Evolutionary conservation across 2,888 invertebrate species (phyloP).

Genomic region (Carabus problematicus): DNA sequence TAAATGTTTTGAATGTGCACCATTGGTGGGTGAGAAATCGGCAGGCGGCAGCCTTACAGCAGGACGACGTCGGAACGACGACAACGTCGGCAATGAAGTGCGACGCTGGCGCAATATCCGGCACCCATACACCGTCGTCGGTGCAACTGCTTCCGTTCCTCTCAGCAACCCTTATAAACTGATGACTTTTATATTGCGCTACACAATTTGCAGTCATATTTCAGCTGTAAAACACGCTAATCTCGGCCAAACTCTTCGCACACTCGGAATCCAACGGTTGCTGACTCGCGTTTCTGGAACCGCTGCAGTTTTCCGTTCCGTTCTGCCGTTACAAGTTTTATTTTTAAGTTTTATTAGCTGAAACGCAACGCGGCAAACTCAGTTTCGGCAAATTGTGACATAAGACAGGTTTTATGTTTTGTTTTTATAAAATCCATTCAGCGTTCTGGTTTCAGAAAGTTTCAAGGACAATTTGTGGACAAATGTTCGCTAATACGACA

Average conservation of each 20-base stretch:
- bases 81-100: conserved; percentile 32
- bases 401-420: too few relatives aligned
- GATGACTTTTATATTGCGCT: conserved; percentile 42
- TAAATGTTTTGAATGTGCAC: conserved; percentile 4
- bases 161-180: conserved; percentile 42
- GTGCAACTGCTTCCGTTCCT: conserved; percentile 39
- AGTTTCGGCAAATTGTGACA: too few relatives aligned
- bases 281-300: not conserved
- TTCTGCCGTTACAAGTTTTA: too few relatives aligned
- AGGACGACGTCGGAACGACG: not conserved
- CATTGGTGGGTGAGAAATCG: not conserved
- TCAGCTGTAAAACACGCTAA: conserved; percentile 35
- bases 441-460: too few relatives aligned
- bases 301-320: not conserved
- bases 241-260: conserved; percentile 11
- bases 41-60: not conserved
- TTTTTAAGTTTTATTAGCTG: too few relatives aligned
- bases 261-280: conserved; percentile 1
- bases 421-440: too few relatives aligned
- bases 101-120: conserved; percentile 40
- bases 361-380: too few relatives aligned
- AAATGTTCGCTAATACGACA: too few relatives aligned
- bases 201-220: conserved; percentile 40
- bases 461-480: too few relatives aligned
- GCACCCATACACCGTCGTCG: conserved; percentile 34